Conservation (phyloP, 2,113 vertebrate species). For the Catharus minimus region DNA sequence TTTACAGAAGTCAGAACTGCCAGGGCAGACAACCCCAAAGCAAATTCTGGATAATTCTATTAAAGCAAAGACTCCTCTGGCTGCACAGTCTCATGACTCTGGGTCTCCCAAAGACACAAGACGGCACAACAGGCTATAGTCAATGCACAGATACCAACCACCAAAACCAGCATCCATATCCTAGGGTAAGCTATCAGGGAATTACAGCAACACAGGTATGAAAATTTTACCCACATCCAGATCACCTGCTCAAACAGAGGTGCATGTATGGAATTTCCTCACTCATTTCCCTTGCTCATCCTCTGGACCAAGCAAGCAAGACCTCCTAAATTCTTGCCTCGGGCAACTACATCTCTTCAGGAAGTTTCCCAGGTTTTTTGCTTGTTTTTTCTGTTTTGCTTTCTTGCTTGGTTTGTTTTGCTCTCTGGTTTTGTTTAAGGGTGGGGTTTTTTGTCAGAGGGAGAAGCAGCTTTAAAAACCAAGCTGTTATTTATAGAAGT, state of each 20-base stretch:
- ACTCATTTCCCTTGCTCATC: neutral
- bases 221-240: neutral
- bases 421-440: neutral
- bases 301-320: neutral
- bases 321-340: neutral
- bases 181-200: neutral
- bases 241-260: neutral
- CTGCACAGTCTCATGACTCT: neutral
- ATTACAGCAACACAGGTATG: neutral
- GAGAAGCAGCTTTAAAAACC: neutral
- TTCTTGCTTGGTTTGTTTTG: neutral
- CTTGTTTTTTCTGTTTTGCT: neutral
- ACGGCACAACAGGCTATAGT: neutral
- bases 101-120: neutral
- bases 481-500: neutral
- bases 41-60: neutral
- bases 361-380: neutral
- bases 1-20: neutral
- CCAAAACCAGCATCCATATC: neutral
- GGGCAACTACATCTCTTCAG: neutral
- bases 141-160: neutral
- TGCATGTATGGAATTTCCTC: neutral
- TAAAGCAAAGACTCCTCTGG: neutral
- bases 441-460: rapidly evolving
- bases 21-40: neutral